Evolutionary conservation across 2,113 vertebrate species (phyloP).

Genomic region (Pachypanchax playfairii): DNA sequence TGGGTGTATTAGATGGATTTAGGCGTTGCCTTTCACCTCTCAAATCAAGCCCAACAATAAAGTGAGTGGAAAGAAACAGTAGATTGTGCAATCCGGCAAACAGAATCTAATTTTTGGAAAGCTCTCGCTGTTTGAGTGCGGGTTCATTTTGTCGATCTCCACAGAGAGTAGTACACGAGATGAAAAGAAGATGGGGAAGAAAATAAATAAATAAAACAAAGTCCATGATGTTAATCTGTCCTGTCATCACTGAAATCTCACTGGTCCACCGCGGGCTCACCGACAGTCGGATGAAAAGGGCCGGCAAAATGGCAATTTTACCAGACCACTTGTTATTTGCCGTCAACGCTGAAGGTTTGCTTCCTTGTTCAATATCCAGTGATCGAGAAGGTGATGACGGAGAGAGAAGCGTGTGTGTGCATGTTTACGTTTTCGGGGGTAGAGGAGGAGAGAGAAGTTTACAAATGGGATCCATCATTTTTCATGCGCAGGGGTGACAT

Average conservation of each 20-base stretch:
- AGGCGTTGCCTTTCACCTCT: slow-evolving; percentile 32
- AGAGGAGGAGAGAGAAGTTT: slow-evolving; percentile 60
- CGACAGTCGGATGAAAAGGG: slow-evolving; percentile 68
- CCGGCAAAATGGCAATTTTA: slow-evolving; percentile 76
- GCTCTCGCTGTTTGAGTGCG: slow-evolving; percentile 46
- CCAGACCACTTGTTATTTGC: slow-evolving; percentile 66
- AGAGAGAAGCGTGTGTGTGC: slow-evolving; percentile 1
- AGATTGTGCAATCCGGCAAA: slow-evolving; percentile 39
- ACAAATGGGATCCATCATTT: slow-evolving; percentile 84
- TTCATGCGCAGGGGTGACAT: slow-evolving; percentile 81
- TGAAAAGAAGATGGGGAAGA: slow-evolving; percentile 68
- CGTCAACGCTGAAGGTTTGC: slow-evolving; percentile 54
- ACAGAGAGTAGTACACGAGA: slow-evolving; percentile 51
- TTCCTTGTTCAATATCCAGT: slow-evolving; percentile 69
- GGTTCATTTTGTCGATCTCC: slow-evolving; percentile 54
- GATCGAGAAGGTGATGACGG: slow-evolving; percentile 1
- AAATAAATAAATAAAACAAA: slow-evolving; percentile 38
- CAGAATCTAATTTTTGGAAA: slow-evolving; percentile 56
- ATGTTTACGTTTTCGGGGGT: slow-evolving; percentile 9
- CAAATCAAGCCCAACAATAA: slow-evolving; percentile 26
- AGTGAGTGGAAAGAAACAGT: slow-evolving; percentile 24
- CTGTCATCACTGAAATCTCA: slow-evolving; percentile 67
- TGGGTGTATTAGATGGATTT: slow-evolving; percentile 26
- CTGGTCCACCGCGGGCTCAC: slow-evolving; percentile 43
- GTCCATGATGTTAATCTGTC: slow-evolving; percentile 71